Base-by-base conservation (phyloP, 1,140 invertebrate genomes). In the Hetaerina americana region DNA sequence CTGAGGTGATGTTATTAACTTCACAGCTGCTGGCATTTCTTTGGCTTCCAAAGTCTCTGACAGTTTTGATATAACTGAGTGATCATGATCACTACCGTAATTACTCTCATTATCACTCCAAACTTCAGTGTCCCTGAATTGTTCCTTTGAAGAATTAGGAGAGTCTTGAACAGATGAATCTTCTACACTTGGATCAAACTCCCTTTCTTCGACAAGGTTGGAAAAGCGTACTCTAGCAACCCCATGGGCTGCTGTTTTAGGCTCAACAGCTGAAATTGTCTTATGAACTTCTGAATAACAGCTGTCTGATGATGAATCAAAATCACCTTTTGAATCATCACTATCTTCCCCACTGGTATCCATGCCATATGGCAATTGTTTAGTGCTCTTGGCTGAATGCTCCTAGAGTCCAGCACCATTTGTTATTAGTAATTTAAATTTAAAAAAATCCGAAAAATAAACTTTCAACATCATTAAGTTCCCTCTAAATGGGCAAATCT, bases 61-160 rank as follows among this genome's bases (percentile, higher is more conserved):
- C n/a, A n/a, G n/a, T n/a, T n/a, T n/a, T n/a, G n/a, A n/a, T n/a
- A n/a, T n/a, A n/a, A n/a, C n/a, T n/a, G n/a, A n/a, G n/a, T n/a
- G n/a, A n/a, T n/a, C n/a, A n/a, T n/a, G n/a, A n/a, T n/a, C n/a
- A n/a, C n/a, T n/a, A n/a, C n/a, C n/a, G n/a, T n/a, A n/a, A 25
- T 68, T 68, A 26, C 24, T 69, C 25, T 69, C 26, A 3, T 69
- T 27, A 10, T 69, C 26, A 27, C 68, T 69, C 68, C 68, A 69
- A 1, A 18, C 68, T 69, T 69, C 68, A 27, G 18, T 2, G 22
- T 69, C 68, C 22, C 28, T 27, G 26, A 69, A 69, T n/a, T n/a
- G n/a, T 12, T 57, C 40, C 15, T 57, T 10, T 57, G 15, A 12
- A 57, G 3, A 3, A 5, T 1, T 57, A 18, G 22, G 22, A 57